phyloP scores from a whole-genome alignment of 2,797 vertebrate genomes.

The Lycodopsis pacificus region DNA sequence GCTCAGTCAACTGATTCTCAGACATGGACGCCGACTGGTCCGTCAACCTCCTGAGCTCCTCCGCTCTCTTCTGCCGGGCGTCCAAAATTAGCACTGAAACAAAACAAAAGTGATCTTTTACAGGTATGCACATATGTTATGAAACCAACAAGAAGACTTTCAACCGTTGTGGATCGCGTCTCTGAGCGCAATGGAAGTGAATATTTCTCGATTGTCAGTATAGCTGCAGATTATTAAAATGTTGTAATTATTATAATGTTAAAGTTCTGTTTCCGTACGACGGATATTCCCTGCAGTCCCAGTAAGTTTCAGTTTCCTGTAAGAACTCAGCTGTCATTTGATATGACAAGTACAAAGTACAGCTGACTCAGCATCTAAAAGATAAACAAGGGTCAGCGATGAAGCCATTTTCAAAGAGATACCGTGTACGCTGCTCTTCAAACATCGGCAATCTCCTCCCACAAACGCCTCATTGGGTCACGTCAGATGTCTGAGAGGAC shows the following conservation, averaged over 20 bases:
- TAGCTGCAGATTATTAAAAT: background rate
- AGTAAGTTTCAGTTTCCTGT: slow-evolving; percentile 22
- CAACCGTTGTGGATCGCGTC: background rate
- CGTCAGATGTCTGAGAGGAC: background rate
- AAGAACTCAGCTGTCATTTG: slow-evolving; percentile 11
- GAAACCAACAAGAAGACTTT: background rate
- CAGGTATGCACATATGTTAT: background rate
- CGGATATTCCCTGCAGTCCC: background rate
- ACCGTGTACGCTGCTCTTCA: background rate
- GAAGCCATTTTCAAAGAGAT: slow-evolving; percentile 15
- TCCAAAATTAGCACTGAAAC: slow-evolving; percentile 90
- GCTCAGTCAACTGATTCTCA: slow-evolving; percentile 93
- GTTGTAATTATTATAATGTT: background rate
- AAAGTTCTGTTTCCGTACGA: background rate
- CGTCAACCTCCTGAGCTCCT: slow-evolving; percentile 90
- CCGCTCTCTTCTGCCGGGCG: slow-evolving; percentile 92
- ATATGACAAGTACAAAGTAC: slow-evolving; percentile 47
- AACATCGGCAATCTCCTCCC: background rate
- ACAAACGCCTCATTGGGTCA: background rate
- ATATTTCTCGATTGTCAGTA: background rate
- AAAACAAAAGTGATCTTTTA: slow-evolving; percentile 19
- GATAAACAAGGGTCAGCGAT: slow-evolving; percentile 48
- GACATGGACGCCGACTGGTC: slow-evolving; percentile 92
- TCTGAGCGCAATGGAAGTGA: background rate
- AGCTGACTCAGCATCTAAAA: slow-evolving; percentile 35